Conservation (phyloP, 2,888 invertebrate species). For the Paralinhomoeus sp. region DNA sequence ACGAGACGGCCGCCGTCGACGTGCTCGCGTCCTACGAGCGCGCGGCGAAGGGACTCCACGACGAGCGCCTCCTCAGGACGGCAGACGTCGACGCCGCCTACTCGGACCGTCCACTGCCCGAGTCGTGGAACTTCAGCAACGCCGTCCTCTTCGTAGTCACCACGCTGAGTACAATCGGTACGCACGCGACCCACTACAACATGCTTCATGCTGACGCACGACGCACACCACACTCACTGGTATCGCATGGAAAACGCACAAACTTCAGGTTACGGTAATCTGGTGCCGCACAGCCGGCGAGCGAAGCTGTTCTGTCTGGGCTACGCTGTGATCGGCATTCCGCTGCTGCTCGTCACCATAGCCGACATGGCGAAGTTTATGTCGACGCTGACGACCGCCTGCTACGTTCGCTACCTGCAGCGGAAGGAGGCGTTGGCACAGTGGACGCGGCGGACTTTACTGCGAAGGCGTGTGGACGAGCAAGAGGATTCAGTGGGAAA, state of each 20-base stretch:
- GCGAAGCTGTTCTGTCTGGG: not conserved
- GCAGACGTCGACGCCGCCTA: not conserved
- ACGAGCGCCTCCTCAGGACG: not conserved
- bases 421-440: not conserved
- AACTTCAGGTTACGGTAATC: conserved; percentile 3
- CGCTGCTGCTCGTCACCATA: conserved; percentile 1
- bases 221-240: not conserved
- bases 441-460: too few relatives aligned
- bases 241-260: not conserved
- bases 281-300: not conserved
- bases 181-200: not conserved
- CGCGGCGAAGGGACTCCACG: not conserved
- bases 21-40: not conserved
- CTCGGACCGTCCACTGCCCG: not conserved
- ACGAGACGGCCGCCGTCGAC: not conserved
- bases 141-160: not conserved
- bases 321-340: conserved; percentile 2
- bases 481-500: too few relatives aligned
- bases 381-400: not conserved
- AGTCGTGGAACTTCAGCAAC: not conserved
- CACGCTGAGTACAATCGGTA: conserved; percentile 2
- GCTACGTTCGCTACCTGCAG: conserved; percentile 1
- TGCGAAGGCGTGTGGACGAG: too few relatives aligned
- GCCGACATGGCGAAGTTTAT: conserved; percentile 4
- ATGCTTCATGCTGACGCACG: too few relatives aligned